Conservation (phyloP, 2,797 vertebrate species). For the Catamblyrhynchus diadema region DNA sequence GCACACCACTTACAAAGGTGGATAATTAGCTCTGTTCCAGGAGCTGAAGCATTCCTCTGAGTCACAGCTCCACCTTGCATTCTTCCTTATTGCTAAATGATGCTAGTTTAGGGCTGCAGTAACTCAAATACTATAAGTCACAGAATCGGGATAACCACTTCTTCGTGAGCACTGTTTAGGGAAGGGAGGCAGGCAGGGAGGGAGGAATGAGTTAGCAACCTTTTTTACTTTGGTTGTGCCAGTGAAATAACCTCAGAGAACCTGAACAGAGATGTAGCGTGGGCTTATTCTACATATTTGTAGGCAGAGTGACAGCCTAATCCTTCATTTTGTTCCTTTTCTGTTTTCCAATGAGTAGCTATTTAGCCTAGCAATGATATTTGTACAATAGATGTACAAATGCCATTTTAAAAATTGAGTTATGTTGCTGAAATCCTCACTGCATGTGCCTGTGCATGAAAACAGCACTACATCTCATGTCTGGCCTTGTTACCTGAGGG, state of each 20-base stretch:
- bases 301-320: background rate
- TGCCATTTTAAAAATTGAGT: background rate
- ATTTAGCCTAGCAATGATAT: background rate
- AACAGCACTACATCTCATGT: background rate
- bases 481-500: background rate
- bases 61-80: conserved; percentile 36
- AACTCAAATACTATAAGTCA: background rate
- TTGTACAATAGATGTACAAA: background rate
- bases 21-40: conserved; percentile 18
- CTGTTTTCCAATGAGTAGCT: background rate
- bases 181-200: background rate
- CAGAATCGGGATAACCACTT: background rate
- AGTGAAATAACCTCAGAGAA: background rate
- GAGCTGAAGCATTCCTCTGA: conserved; percentile 12
- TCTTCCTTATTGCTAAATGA: background rate
- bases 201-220: background rate
- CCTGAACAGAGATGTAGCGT: accelerated
- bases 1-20: background rate
- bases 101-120: background rate
- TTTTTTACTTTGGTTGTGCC: background rate
- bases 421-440: background rate
- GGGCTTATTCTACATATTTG: background rate
- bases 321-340: background rate
- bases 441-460: background rate
- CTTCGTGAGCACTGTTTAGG: background rate